phyloP scores from a whole-genome alignment of 1,140 invertebrate genomes.

The Charaxes varanes region DNA sequence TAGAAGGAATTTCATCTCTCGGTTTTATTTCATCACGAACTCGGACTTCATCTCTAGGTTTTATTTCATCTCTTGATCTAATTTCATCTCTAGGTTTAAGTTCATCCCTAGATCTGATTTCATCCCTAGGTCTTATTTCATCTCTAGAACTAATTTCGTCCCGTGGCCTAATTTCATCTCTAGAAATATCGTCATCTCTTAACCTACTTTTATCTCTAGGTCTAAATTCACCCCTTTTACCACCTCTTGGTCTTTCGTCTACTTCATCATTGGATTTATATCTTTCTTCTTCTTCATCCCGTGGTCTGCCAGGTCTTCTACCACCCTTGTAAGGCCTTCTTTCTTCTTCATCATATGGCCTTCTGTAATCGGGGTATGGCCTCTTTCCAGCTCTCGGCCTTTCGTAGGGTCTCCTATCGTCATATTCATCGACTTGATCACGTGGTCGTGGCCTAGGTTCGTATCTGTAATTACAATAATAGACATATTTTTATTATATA shows the following conservation, averaged over 20 bases:
- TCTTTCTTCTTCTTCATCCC: constrained; percentile 41
- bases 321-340: constrained; percentile 47
- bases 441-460: constrained; percentile 53
- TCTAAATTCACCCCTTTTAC: constrained; percentile 31
- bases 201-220: constrained; percentile 23
- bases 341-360: constrained; percentile 52
- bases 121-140: constrained; percentile 35
- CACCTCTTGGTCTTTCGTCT: constrained; percentile 30
- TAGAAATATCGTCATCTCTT: constrained; percentile 30
- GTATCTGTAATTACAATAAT: constrained; percentile 62
- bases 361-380: constrained; percentile 27
- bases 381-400: constrained; percentile 40
- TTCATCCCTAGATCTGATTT: constrained; percentile 32
- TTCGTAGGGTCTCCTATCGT: constrained; percentile 52
- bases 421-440: constrained; percentile 65
- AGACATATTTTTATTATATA: no score
- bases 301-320: constrained; percentile 38
- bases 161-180: constrained; percentile 27
- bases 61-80: constrained; percentile 28
- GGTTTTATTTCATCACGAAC: constrained; percentile 32
- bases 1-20: constrained; percentile 27
- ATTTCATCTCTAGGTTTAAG: constrained; percentile 35
- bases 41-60: constrained; percentile 30
- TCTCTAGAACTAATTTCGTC: constrained; percentile 35
- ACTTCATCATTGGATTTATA: constrained; percentile 37